Base-by-base conservation (phyloP, 1,140 invertebrate genomes). In the Danaus melanippus region DNA sequence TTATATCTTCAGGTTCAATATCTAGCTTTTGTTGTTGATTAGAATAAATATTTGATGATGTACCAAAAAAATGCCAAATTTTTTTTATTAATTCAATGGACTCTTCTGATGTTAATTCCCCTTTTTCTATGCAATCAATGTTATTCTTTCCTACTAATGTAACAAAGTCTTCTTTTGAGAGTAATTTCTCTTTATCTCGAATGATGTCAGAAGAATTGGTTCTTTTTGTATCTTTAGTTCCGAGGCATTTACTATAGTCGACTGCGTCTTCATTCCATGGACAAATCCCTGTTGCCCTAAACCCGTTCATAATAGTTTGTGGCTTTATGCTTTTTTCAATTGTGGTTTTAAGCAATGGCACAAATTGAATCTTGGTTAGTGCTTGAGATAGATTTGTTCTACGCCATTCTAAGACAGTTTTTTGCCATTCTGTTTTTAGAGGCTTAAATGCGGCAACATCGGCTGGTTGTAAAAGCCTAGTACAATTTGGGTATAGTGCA, bases 201-300 rank as follows among this genome's bases (percentile, higher is more conserved):
- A 12, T 46, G 17, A 10, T 44, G 42, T 50, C 10, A 45, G 32
- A 40, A 15, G 10, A 32, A n/a, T 48, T 49, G 46, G 46, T 39
- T 49, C 15, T 32, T 50, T 42, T 40, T 9, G 48, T 50, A 10
- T 42, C 40, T 50, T 50, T 50, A 50, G 32, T 12, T 42, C 32
- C 48, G 12, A 55, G 46, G 42, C 47, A 50, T 41, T 56, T 56
- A 40, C 10, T 56, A 12, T 56, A 56, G 42, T 56, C 54, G 40
- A 56, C 47, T 50, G 54, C 47, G n/a, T 46, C 17, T 50, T 45
- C 47, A 50, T 56, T 50, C 47, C 47, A 56, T 15, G 54, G 47
- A 45, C 42, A 56, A 46, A 56, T 32, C n/a, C 54, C 54, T 44
- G 47, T 50, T 21, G 1, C 1, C 17, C 1, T n/a, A n/a, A n/a